Percentiles rank a stretch among this genome's conserved stretches.
These are phyloP conservation scores for Sebastes steindachneri DNA, from an alignment of 2,797 vertebrate genomes.

Conservation along the genomic window DNA sequence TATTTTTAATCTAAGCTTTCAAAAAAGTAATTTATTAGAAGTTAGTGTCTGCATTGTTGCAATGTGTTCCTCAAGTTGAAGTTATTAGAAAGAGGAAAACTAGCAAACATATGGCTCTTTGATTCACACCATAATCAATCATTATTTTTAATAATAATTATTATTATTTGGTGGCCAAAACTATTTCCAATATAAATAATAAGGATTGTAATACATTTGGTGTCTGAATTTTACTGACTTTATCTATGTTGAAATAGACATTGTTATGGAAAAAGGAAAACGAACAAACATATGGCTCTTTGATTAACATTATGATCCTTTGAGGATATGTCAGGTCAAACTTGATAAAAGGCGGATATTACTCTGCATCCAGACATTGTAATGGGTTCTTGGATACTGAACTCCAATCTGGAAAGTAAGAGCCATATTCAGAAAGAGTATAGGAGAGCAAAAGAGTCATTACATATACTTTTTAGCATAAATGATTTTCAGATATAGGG, in stretches of 20 bases:
- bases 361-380: neutral
- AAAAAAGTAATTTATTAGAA: neutral
- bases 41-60: too few relatives aligned
- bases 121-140: too few relatives aligned
- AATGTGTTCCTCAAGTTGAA: too few relatives aligned
- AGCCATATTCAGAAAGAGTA: neutral
- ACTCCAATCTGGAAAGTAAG: neutral
- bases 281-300: neutral
- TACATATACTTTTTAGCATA: neutral
- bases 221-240: neutral
- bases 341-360: slow-evolving; percentile 8
- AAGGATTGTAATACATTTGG: neutral
- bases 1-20: neutral
- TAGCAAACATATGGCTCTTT: too few relatives aligned
- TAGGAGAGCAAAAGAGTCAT: neutral
- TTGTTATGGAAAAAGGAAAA: neutral
- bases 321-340: slow-evolving; percentile 3
- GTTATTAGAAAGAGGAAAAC: too few relatives aligned
- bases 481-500: neutral
- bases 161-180: neutral
- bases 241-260: neutral
- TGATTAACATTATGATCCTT: neutral
- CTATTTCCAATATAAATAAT: neutral
- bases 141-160: neutral
- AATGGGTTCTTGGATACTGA: neutral